Base-by-base conservation (phyloP, 2,113 vertebrate genomes). In the Saccopteryx leptura region DNA sequence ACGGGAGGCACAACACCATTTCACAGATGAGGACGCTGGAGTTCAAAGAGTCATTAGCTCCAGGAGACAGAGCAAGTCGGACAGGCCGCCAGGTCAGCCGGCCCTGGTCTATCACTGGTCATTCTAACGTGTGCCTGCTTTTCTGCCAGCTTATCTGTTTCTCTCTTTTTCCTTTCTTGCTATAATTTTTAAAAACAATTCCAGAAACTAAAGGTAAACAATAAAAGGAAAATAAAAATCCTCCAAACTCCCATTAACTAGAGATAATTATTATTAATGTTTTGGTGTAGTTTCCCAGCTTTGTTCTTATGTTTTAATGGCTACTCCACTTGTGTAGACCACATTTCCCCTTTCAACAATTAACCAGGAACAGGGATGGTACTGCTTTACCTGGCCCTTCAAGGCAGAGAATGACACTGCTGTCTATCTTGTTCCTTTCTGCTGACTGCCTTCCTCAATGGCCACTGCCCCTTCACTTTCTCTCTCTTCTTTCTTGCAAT, bases 181-280 rank as follows among this genome's bases (percentile, higher is more conserved):
- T 74, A 4, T 82, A 82, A 75, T 39, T 75, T 69, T 93, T 50
- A n/a, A 72, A 94, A 80, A 63, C n/a, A 52, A 81, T 23, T 68
- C 56, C 31, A 82, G 56, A 81, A 60, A 89, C 93, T 68, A 66
- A 76, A 46, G 56, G 71, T 82, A 21, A 68, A 91, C 48, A 50
- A 14, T 69, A 83, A 75, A 31, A 87, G 75, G 66, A 75, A 88
- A 65, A 87, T 5, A 71, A 82, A 78, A 82, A 61, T 26, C 26
- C 48, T 28, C 93, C 33, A 28, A 84, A 63, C 54, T 69, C 24
- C 46, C 23, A 46, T 58, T 56, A 39, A 68, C 23, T 33, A 65
- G 72, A 79, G 33, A 48, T n/a, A 1, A 65, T 78, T 52, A n/a
- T 24, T 46, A 56, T 71, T 18, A 60, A 18, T 8, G 12, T 46